Evolutionary conservation across 2,113 vertebrate genomes (phyloP).

Genomic region (Bufo bufo): DNA sequence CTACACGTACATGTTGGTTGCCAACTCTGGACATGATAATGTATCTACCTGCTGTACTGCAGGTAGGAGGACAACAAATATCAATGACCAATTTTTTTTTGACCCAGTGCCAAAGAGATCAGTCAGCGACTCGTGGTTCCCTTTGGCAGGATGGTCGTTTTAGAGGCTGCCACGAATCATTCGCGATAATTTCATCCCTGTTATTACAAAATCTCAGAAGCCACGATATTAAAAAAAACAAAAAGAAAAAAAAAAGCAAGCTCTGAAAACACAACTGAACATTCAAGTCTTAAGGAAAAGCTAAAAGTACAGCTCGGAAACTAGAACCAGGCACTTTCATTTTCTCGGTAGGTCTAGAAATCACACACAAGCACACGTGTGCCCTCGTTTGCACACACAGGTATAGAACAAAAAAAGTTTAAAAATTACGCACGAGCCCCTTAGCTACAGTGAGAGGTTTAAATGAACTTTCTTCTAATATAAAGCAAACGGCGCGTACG

Average conservation of each 20-base stretch:
- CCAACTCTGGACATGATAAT: slow-evolving; percentile 62
- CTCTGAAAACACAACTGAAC: slow-evolving; percentile 83
- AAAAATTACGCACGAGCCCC: slow-evolving; percentile 7
- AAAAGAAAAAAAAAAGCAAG: slow-evolving; percentile 78
- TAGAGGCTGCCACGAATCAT: slow-evolving; percentile 66
- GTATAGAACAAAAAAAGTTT: slow-evolving; percentile 54
- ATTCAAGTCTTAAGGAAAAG: slow-evolving; percentile 96
- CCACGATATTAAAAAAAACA: slow-evolving; percentile 51
- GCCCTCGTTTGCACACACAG: slow-evolving; percentile 39
- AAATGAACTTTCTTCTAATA: slow-evolving; percentile 69
- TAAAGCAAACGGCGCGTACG: slow-evolving; percentile 63
- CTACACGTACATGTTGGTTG: slow-evolving; percentile 60
- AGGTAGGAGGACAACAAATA: not conserved
- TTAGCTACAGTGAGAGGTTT: slow-evolving; percentile 61
- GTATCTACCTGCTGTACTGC: slow-evolving; percentile 23
- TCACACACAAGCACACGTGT: slow-evolving; percentile 49
- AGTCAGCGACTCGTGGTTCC: not conserved
- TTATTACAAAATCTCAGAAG: slow-evolving; percentile 63
- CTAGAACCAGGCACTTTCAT: slow-evolving; percentile 98
- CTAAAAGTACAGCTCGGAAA: slow-evolving; percentile 87
- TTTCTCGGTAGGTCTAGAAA: slow-evolving; percentile 82
- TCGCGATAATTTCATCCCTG: slow-evolving; percentile 60
- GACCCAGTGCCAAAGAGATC: not conserved
- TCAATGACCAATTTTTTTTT: not conserved
- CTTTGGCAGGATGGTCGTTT: slow-evolving; percentile 42